Percentiles rank a stretch among this genome's conserved stretches.
Conservation (phyloP, 2,888 invertebrate genomes). For the Rhamnusium bicolor region DNA sequence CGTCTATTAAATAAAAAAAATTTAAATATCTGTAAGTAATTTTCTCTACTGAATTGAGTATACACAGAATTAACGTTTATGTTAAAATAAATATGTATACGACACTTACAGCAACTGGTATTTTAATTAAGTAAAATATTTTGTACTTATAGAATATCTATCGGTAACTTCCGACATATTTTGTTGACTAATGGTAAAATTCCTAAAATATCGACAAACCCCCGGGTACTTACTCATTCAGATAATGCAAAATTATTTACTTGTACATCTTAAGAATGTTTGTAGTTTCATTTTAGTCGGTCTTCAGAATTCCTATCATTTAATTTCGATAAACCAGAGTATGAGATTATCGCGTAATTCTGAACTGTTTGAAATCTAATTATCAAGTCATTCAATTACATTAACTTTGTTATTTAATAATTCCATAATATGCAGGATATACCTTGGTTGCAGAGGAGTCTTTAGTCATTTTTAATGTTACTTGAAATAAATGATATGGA, state of each 20-base stretch:
- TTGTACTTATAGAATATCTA: slow-evolving; percentile 54
- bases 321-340: slow-evolving; percentile 42
- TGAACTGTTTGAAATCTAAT: slow-evolving; percentile 15
- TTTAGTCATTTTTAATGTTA: no score
- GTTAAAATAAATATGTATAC: not conserved
- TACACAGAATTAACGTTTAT: not conserved
- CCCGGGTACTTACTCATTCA: slow-evolving; percentile 40
- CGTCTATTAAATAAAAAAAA: no score
- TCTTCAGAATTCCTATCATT: slow-evolving; percentile 46
- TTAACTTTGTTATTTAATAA: no score
- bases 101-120: slow-evolving; percentile 28
- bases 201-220: slow-evolving; percentile 59
- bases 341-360: slow-evolving; percentile 25
- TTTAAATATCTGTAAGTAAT: no score
- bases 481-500: no score
- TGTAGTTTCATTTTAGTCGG: slow-evolving; percentile 52
- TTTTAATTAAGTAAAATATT: slow-evolving; percentile 56
- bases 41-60: no score
- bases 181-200: slow-evolving; percentile 59
- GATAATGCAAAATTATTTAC: slow-evolving; percentile 44
- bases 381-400: slow-evolving; percentile 5
- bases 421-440: no score
- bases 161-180: slow-evolving; percentile 56
- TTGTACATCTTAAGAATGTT: slow-evolving; percentile 52
- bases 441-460: no score